A percentile compares a stretch with the other conserved stretches of the same genome.
phyloP scores from a whole-genome alignment of 2,797 vertebrate genomes.

The Rhinichthys osculus region DNA sequence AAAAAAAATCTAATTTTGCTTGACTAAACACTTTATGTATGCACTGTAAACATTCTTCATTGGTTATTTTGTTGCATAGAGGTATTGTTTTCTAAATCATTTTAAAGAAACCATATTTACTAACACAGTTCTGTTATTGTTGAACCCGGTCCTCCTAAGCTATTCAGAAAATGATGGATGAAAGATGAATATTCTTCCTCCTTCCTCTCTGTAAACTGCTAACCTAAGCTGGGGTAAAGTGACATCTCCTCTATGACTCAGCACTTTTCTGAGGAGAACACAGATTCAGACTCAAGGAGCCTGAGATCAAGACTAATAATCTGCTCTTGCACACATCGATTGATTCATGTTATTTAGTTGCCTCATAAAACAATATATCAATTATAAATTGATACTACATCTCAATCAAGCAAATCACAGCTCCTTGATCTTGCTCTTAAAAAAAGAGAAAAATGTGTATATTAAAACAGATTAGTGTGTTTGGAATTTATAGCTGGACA shows the following conservation, averaged over 20 bases:
- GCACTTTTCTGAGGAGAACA: constrained; percentile 45
- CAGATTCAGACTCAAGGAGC: constrained; percentile 35
- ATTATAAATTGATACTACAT: constrained; percentile 47
- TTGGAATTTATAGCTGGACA: constrained; percentile 40
- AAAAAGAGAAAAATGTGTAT: constrained; percentile 2
- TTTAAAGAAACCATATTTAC: background rate
- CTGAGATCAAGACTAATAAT: constrained; percentile 23
- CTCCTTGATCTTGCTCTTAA: background rate
- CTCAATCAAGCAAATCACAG: constrained; percentile 44
- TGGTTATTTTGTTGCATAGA: background rate
- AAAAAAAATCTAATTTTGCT: background rate
- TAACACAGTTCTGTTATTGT: background rate
- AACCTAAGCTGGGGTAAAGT: constrained; percentile 28
- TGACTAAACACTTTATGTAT: background rate
- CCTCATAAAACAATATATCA: constrained; percentile 31
- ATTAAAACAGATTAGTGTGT: background rate
- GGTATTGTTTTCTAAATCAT: background rate
- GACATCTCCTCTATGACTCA: constrained; percentile 50
- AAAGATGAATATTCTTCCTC: constrained; percentile 20
- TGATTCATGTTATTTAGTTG: constrained; percentile 19
- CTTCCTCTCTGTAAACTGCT: constrained; percentile 26
- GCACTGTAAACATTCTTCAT: background rate
- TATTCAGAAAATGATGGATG: background rate
- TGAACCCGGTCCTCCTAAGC: background rate
- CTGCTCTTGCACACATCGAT: background rate